Evolutionary conservation across 2,797 vertebrate genomes (phyloP).

Genomic region (Hydrolagus colliei): DNA sequence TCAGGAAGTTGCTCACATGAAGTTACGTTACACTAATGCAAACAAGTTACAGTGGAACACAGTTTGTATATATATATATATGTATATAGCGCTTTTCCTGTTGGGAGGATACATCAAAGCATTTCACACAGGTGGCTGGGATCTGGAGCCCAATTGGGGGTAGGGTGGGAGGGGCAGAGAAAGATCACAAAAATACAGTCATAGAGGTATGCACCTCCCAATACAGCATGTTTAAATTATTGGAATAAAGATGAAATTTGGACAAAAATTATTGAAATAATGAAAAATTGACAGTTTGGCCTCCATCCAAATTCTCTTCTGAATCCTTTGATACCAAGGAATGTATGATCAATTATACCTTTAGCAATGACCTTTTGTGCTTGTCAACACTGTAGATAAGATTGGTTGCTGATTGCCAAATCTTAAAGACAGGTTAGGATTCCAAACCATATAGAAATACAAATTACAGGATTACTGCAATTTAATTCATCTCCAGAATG

Average conservation of each 20-base stretch:
- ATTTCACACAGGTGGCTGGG: too few species aligned
- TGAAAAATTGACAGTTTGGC: conserved; percentile 4
- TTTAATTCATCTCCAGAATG: conserved; percentile 10
- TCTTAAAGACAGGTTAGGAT: neutral
- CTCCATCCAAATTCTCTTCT: neutral
- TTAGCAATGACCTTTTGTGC: conserved; percentile 20
- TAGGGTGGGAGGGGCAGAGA: too few species aligned
- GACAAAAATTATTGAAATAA: conserved; percentile 23
- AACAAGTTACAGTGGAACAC: too few species aligned
- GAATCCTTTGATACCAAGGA: neutral
- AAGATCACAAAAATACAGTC: too few species aligned
- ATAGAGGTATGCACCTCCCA: too few species aligned
- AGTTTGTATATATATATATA: too few species aligned
- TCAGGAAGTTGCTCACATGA: too few species aligned
- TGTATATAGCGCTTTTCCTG: too few species aligned
- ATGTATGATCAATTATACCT: conserved; percentile 21
- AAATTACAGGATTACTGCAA: neutral
- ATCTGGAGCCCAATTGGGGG: too few species aligned
- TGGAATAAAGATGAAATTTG: conserved; percentile 17
- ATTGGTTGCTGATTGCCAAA: neutral
- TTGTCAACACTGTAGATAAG: conserved; percentile 23
- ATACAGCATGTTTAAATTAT: too few species aligned
- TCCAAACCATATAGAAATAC: neutral
- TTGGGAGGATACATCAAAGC: too few species aligned
- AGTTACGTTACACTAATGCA: too few species aligned